A percentile compares a stretch with the other conserved stretches of the same genome.
These are phyloP conservation scores for Galaxea fascicularis DNA, from an alignment of 92 coral and sea anemone species.

Conservation along the genomic window DNA sequence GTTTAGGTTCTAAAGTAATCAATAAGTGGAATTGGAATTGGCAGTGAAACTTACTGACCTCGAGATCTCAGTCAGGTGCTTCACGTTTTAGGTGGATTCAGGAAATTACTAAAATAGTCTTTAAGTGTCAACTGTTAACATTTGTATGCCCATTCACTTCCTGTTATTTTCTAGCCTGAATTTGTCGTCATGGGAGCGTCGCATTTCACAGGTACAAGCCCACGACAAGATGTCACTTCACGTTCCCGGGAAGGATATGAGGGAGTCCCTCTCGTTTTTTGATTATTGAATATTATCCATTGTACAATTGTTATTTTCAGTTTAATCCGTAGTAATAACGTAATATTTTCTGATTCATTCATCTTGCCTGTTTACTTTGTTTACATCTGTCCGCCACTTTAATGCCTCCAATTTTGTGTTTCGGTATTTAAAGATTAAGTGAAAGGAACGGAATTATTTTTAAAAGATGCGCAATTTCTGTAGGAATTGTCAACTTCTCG, in stretches of 20 bases:
- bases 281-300: constrained; percentile 25
- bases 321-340: not conserved
- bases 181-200: constrained; percentile 22
- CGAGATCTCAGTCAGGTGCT: no score
- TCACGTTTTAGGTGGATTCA: no score
- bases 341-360: not conserved
- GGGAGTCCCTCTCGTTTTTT: constrained; percentile 36
- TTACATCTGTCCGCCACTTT: not conserved
- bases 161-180: not conserved
- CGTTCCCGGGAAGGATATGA: constrained; percentile 12
- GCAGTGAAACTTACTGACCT: no score
- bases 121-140: not conserved
- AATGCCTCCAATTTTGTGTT: not conserved
- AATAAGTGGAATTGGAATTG: no score
- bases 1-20: no score
- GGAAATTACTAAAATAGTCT: no score
- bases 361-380: not conserved
- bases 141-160: not conserved
- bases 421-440: not conserved
- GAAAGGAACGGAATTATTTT: not conserved
- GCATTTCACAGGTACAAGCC: not conserved
- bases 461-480: not conserved
- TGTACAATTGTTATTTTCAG: not conserved
- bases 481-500: not conserved
- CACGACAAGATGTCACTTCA: not conserved